Evolutionary conservation across 2,113 vertebrate species (phyloP), one percentile per base, ranked within the genome.

Genomic region (Platycercus adscitus): DNA sequence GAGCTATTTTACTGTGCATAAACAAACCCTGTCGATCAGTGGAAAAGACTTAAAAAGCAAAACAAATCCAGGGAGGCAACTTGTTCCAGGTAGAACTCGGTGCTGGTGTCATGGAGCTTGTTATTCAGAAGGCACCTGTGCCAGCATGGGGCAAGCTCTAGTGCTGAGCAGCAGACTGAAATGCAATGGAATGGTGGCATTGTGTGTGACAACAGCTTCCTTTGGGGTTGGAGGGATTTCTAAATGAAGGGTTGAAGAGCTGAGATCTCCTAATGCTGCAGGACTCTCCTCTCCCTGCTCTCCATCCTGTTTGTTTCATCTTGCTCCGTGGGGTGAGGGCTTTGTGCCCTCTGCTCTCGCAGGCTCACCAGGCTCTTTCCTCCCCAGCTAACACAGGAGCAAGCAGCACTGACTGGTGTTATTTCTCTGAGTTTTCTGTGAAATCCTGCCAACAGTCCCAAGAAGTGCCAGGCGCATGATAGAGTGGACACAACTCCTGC

Each of bases 401-500:
- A 18, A 60, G 43, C 13, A 7, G 0, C 50, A 21, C 0, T 4
- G n/a, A 47, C 33, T 16, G 64, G 28, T 10, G 19, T 3, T 3
- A 4, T 13, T 94, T 39, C 64, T 64, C 47, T 6, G 56, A 78
- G 25, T 25, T 19, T 55, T 39, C 73, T 31, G 23, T 60, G 70
- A 35, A 41, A 29, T 17, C 35, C 65, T 71, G 44, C 23, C 70
- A 20, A 29, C 0, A 1, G 31, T 21, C 58, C 68, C 9, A 5
- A 33, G 76, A 25, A 50, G 47, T 2, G 24, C 7, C 55, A 44
- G 64, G 26, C 1, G 14, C 26, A 2, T 3, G 20, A 2, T 1
- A 10, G 63, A 24, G 14, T 0, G 1, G n/a, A 24, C 29, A 7
- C 0, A 1, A 28, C 63, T 39, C n/a, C 46, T 50, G 5, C 5